A percentile compares a stretch with the other conserved stretches of the same genome.
Evolutionary conservation across 2,797 vertebrate genomes (phyloP).

Genomic region (Forpus xanthops): DNA sequence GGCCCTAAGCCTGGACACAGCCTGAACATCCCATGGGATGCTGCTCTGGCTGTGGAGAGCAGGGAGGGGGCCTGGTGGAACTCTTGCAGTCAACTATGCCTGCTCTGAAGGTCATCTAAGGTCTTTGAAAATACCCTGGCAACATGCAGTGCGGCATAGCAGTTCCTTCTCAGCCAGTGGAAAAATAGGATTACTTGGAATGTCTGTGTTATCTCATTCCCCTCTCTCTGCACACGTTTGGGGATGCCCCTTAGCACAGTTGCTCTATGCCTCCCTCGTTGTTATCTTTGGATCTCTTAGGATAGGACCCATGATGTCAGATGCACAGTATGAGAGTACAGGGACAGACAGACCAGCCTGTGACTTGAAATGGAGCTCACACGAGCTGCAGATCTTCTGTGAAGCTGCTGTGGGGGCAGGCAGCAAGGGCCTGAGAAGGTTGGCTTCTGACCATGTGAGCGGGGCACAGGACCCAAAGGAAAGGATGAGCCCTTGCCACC

Average conservation of each 20-base stretch:
- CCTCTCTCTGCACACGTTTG: accelerated
- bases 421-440: background rate
- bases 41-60: background rate
- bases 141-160: background rate
- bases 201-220: background rate
- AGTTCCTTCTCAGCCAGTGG: background rate
- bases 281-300: background rate
- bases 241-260: background rate
- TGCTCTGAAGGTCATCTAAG: background rate
- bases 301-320: accelerated
- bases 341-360: background rate
- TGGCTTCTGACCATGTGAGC: accelerated
- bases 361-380: background rate
- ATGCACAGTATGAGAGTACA: accelerated
- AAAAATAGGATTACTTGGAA: background rate
- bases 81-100: accelerated
- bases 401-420: background rate
- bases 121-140: background rate
- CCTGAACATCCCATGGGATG: background rate
- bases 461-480: accelerated
- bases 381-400: background rate
- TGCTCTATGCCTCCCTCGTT: accelerated
- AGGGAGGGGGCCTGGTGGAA: background rate
- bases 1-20: background rate
- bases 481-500: background rate